Evolutionary conservation across 2,888 invertebrate genomes (phyloP).

Genomic region (Drosophila pseudotalamancana): DNA sequence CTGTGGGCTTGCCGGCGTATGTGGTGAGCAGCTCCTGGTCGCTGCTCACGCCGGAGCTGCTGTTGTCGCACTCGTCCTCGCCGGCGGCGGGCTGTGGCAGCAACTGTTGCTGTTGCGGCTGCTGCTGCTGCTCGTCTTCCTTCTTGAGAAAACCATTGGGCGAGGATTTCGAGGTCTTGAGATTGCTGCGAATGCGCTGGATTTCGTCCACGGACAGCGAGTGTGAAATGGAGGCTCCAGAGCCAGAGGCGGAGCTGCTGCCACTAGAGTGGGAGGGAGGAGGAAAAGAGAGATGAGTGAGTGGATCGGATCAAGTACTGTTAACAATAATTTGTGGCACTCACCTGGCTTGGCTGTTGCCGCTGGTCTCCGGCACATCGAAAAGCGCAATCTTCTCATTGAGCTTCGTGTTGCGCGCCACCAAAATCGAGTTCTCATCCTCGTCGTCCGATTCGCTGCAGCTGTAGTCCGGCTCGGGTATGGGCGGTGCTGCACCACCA

Average conservation of each 20-base stretch:
- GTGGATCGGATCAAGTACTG: neutral
- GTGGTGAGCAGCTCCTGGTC: slow-evolving; percentile 88
- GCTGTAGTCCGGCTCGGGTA: slow-evolving; percentile 96
- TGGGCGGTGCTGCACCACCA: slow-evolving; percentile 88
- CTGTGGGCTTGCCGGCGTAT: slow-evolving; percentile 85
- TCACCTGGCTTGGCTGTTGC: slow-evolving; percentile 90
- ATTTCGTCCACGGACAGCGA: slow-evolving; percentile 95
- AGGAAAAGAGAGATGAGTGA: neutral
- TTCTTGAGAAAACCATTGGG: slow-evolving; percentile 90
- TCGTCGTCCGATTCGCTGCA: slow-evolving; percentile 94
- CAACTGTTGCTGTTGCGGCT: slow-evolving; percentile 32
- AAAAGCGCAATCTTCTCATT: slow-evolving; percentile 86
- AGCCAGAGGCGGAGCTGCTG: slow-evolving; percentile 86
- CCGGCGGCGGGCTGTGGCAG: slow-evolving; percentile 38
- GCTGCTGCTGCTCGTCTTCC: slow-evolving; percentile 79
- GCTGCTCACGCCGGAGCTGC: slow-evolving; percentile 94
- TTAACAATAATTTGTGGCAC: neutral
- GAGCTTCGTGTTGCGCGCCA: slow-evolving; percentile 84
- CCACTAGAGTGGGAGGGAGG: slow-evolving; percentile 85
- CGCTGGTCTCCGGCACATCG: slow-evolving; percentile 88
- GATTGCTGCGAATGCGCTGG: slow-evolving; percentile 92
- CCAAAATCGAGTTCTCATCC: slow-evolving; percentile 85
- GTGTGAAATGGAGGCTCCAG: slow-evolving; percentile 91
- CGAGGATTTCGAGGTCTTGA: slow-evolving; percentile 94
- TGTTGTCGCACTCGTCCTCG: slow-evolving; percentile 93